These are phyloP conservation scores for Hydrolagus affinis DNA, from an alignment of 2,113 vertebrate genomes.

Conservation along the genomic window DNA sequence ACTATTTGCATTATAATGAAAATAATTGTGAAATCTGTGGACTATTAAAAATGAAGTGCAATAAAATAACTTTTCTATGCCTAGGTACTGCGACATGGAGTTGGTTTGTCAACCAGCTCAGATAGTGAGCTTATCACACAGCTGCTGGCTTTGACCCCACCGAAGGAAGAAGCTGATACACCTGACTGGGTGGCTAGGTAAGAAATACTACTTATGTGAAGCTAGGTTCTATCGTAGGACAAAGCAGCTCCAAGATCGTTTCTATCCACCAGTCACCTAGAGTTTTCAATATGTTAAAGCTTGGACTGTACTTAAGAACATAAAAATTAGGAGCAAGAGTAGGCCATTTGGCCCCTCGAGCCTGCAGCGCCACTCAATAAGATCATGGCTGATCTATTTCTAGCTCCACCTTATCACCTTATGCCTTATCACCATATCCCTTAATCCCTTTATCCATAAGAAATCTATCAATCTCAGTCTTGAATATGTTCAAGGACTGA, in stretches of 20 bases:
- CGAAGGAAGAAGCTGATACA: slow-evolving; percentile 74
- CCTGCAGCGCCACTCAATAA: no score
- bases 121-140: slow-evolving; percentile 97
- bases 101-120: slow-evolving; percentile 88
- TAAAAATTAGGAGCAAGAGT: no score
- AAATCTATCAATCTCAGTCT: no score
- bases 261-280: background rate
- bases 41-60: background rate
- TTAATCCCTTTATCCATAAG: no score
- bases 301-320: no score
- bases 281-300: background rate
- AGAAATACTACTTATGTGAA: slow-evolving; percentile 30
- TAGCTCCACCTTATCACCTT: no score
- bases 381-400: no score
- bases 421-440: no score
- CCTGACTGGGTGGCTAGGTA: slow-evolving; percentile 96
- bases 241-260: background rate
- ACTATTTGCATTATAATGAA: background rate
- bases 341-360: no score
- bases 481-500: no score
- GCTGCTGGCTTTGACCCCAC: slow-evolving; percentile 86
- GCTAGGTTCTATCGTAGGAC: background rate
- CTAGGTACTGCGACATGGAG: slow-evolving; percentile 88
- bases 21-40: background rate
- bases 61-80: background rate